Conservation (phyloP, 2,113 vertebrate genomes). For the Coryphaenoides rupestris region DNA sequence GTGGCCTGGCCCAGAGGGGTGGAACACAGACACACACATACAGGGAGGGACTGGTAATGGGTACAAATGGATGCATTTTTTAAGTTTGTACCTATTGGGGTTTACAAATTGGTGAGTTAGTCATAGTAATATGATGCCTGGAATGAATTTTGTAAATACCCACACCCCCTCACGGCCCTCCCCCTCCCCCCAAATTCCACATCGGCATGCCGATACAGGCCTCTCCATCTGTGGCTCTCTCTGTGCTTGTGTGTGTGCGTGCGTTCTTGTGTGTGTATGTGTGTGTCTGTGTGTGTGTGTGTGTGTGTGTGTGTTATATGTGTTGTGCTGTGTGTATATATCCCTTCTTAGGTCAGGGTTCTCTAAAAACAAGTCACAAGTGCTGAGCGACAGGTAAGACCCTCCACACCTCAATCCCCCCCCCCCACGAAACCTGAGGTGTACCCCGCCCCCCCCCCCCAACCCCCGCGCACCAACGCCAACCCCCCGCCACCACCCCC, state of each 20-base stretch:
- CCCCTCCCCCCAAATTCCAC: slow-evolving; percentile 47
- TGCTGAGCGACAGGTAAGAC: slow-evolving; percentile 68
- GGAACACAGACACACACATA: slow-evolving; percentile 28
- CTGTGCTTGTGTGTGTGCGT: slow-evolving; percentile 1
- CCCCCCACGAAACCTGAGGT: not conserved
- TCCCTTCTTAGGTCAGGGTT: slow-evolving; percentile 67
- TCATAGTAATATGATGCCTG: slow-evolving; percentile 12
- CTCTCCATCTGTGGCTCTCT: slow-evolving; percentile 58
- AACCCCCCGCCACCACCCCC: too few relatives aligned
- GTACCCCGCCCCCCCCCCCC: slow-evolving; percentile 4
- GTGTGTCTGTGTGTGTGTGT: slow-evolving; percentile 3
- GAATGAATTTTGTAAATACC: slow-evolving; percentile 13
- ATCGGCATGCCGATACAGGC: slow-evolving; percentile 57
- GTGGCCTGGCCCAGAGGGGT: slow-evolving; percentile 35
- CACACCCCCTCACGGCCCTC: too few relatives aligned
- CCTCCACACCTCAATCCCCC: slow-evolving; percentile 49
- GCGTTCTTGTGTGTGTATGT: slow-evolving; percentile 6
- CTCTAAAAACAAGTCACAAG: slow-evolving; percentile 67
- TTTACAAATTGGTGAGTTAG: slow-evolving; percentile 47
- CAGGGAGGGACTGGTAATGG: not conserved
- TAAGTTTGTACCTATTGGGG: slow-evolving; percentile 40
- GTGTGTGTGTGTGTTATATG: slow-evolving; percentile 11
- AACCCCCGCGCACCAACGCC: slow-evolving; percentile 9
- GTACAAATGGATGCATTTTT: slow-evolving; percentile 10
- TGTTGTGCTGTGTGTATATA: slow-evolving; percentile 51